Evolutionary conservation across 2,113 vertebrate species (phyloP), one percentile per base, ranked within the genome.

Genomic region (Pao palembangensis): DNA sequence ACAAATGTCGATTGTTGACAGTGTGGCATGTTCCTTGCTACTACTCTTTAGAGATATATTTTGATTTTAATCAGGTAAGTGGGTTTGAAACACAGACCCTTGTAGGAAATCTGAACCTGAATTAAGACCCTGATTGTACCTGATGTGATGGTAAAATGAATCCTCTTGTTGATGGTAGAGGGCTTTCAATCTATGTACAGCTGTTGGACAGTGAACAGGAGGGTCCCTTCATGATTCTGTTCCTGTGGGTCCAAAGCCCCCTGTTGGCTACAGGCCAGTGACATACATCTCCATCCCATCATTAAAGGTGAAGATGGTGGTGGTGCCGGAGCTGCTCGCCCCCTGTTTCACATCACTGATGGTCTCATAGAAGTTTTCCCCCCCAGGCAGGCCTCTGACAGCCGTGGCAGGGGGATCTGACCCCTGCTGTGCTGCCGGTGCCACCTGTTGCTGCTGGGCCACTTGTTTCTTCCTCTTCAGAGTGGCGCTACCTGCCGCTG

Each of bases 261-360:
- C 61, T 57, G 54, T 55, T 49, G 62, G 67, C 82, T 91, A 92
- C 80, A 92, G 84, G 59, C 91, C 91, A 1, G 91, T 92, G 76
- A 92, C 90, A 12, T 92, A 92, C 91, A 92, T 92, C 82, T 92
- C 91, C 88, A 92, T 90, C 57, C 91, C 91, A n/a, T 92, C 91
- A 48, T 92, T 91, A 69, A 92, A 92, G 46, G 89, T 92, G 76
- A 92, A 91, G 75, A 92, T 90, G 78, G 91, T 92, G 63, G 91
- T 92, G 77, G 89, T 92, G 81, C 89, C 85, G 53, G 88, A 80
- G 73, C 71, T 79, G 67, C 63, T 86, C 55, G 38, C 80, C 8
- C 86, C 88, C 72, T 89, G 85, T 81, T 90, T 92, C 64, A 86
- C 80, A 19, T 92, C 90, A 6, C 88, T 80, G 71, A 92, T 90